Evolutionary conservation across 2,113 vertebrate species (phyloP), one percentile per base, ranked within the genome.

Genomic region (Ammospiza caudacuta): DNA sequence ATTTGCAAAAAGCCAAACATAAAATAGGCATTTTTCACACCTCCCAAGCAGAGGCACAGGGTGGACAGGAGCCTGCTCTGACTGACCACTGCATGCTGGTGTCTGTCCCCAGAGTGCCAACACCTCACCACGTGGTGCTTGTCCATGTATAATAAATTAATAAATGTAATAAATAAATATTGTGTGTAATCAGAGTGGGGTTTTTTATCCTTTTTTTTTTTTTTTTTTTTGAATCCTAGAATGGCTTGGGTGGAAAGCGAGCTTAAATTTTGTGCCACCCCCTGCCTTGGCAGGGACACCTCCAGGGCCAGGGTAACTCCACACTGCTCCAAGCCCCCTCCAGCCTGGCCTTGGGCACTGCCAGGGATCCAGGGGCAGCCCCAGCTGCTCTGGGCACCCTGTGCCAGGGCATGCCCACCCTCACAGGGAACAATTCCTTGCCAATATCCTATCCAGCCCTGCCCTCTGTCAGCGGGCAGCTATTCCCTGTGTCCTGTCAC

Each of bases 81-180:
- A n/a, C 62, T 93, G 68, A 95, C 39, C 0, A 0, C 3, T 3
- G 5, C 51, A 17, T 9, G 27, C 51, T 28, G 25, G 15, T 17
- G 27, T 28, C 15, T 29, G 27, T 52, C 82, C 4, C 4, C 97
- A 99, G 99, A 99, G 73, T 99, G 99, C 94, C 99, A 99, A 82
- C 98, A 99, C 41, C 41, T 66, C 89, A 99, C 99, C 92, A 97
- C 97, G 69, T 98, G 98, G 98, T 99, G 99, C 51, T 97, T 99
- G 89, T 97, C 98, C 54, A 95, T 98, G 2, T 17, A 1, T 10
- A 81, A 29, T 29, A 37, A 29, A 52, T 35, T 1, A 25, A 49
- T 41, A 41, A 41, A 28, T 35, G 35, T 35, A 35, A 35, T 37
- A 52, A 76, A 28, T 3, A 23, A 20, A 8, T 25, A 39, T 39